Percentiles rank a stretch among this genome's conserved stretches.
These are phyloP conservation scores for Lamprologus tigripictilis DNA, from an alignment of 2,113 vertebrate species.

Conservation along the genomic window DNA sequence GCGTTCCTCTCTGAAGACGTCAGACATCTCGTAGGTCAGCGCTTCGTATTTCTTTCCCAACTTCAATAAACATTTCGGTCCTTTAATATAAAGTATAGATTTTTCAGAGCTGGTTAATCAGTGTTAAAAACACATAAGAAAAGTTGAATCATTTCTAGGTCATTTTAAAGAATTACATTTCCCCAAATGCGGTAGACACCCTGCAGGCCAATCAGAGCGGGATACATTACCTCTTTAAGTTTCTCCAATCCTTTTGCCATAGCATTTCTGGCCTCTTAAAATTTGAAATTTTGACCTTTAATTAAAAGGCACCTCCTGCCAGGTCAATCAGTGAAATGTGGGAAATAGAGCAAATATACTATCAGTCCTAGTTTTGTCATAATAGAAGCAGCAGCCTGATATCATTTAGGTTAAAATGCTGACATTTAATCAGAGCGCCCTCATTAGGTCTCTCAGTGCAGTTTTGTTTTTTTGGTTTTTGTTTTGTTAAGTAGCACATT, in stretches of 20 bases:
- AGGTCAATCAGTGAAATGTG: conserved; percentile 31
- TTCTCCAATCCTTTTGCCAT: neutral
- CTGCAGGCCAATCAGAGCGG: conserved; percentile 9
- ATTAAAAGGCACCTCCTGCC: conserved; percentile 31
- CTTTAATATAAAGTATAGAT: neutral
- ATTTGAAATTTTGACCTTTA: conserved; percentile 49
- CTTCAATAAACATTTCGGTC: neutral
- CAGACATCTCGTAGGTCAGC: neutral
- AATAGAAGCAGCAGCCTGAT: neutral
- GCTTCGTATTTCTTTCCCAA: neutral
- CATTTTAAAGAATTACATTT: neutral
- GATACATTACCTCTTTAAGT: neutral
- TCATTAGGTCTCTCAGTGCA: conserved; percentile 44
- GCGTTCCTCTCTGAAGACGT: neutral
- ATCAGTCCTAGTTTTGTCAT: neutral
- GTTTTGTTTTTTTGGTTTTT: neutral
- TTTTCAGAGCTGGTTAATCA: neutral
- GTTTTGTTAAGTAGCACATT: neutral
- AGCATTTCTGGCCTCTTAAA: conserved; percentile 11
- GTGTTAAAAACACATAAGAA: neutral
- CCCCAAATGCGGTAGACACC: neutral
- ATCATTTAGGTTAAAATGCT: conserved; percentile 7
- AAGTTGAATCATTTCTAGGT: neutral
- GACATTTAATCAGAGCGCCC: conserved; percentile 58
- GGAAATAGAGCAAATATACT: conserved; percentile 10